phyloP scores from a whole-genome alignment of 1,140 invertebrate genomes.

The Neelides sp. region DNA sequence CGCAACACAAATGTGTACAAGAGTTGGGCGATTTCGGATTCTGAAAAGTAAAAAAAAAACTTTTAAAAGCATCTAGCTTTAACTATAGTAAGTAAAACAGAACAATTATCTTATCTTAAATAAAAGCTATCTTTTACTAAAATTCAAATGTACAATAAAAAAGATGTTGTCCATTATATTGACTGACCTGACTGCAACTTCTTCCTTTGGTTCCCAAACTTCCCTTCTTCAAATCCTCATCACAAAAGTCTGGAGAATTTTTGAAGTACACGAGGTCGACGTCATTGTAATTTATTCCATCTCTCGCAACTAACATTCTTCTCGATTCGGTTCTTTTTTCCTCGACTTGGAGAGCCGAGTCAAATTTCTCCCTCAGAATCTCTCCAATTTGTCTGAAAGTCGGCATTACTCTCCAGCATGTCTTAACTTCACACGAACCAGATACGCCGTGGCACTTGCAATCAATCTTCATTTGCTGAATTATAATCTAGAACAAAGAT shows the following conservation, averaged over 20 bases:
- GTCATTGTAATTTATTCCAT: slow-evolving; percentile 31
- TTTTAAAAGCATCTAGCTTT: background rate
- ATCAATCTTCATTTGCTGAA: slow-evolving; percentile 43
- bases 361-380: slow-evolving; percentile 34
- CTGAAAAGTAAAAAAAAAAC: background rate
- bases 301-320: slow-evolving; percentile 24
- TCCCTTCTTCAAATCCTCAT: slow-evolving; percentile 40
- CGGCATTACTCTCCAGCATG: slow-evolving; percentile 52
- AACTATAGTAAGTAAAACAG: background rate
- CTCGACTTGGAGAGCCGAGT: slow-evolving; percentile 36
- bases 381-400: slow-evolving; percentile 35
- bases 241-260: slow-evolving; percentile 45
- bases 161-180: too few relatives aligned
- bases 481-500: slow-evolving; percentile 38
- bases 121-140: too few relatives aligned
- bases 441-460: slow-evolving; percentile 58
- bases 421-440: slow-evolving; percentile 51
- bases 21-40: slow-evolving; percentile 13
- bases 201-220: slow-evolving; percentile 51
- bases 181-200: slow-evolving; percentile 27
- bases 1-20: slow-evolving; percentile 19
- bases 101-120: slow-evolving; percentile 18
- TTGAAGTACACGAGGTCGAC: slow-evolving; percentile 41
- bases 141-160: too few relatives aligned
- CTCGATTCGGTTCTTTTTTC: slow-evolving; percentile 32